Conservation (phyloP, 2,113 vertebrate species). For the Abramis brama region DNA sequence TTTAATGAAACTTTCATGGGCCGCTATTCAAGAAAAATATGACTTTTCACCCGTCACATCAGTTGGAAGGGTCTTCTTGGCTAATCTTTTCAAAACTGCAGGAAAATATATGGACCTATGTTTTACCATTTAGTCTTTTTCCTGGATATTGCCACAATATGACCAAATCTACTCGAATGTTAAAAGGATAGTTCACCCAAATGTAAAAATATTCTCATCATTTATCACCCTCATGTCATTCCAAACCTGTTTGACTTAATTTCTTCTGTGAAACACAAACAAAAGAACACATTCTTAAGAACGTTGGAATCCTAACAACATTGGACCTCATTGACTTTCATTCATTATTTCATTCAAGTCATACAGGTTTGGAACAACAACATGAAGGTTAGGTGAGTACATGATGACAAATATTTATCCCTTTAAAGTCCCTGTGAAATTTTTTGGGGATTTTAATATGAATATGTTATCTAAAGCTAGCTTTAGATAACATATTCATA, state of each 20-base stretch:
- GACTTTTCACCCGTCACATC: not conserved
- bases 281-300: not conserved
- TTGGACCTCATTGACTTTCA: not conserved
- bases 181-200: not conserved
- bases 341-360: not conserved
- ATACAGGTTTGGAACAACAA: not conserved
- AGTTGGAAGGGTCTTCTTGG: not conserved
- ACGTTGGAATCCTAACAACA: not conserved
- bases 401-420: not conserved
- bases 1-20: constrained; percentile 18
- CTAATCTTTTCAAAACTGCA: not conserved
- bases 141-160: not conserved
- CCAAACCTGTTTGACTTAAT: not conserved
- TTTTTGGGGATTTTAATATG: too few relatives aligned
- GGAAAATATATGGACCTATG: not conserved
- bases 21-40: not conserved
- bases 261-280: not conserved
- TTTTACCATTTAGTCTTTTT: not conserved
- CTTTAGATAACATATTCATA: too few relatives aligned
- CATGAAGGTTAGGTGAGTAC: fast-evolving
- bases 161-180: not conserved
- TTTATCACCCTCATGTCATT: not conserved
- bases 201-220: not conserved
- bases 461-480: too few relatives aligned
- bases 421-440: too few relatives aligned